Percentiles rank a stretch among this genome's conserved stretches.
Conservation (phyloP, 2,888 invertebrate genomes). For the Embidobia sp. region DNA sequence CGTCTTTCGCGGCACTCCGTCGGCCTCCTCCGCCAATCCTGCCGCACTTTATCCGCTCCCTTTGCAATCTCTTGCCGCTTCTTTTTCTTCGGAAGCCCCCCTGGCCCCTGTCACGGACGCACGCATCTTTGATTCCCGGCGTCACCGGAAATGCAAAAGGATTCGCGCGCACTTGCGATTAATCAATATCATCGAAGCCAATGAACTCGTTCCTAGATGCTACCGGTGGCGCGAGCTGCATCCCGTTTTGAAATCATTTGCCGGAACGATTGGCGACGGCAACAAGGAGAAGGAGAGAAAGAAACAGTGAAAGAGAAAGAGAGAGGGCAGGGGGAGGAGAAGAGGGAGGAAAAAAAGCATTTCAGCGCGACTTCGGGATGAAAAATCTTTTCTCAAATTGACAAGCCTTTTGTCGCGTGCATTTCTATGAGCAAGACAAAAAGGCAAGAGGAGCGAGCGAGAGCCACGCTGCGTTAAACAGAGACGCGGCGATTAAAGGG, state of each 20-base stretch:
- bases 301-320: background rate
- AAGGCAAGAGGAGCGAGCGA: constrained; percentile 56
- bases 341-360: constrained; percentile 7
- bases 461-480: constrained; percentile 38
- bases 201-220: constrained; percentile 50
- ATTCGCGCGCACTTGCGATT: constrained; percentile 57
- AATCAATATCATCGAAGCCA: constrained; percentile 60
- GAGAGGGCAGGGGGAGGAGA: too few species aligned
- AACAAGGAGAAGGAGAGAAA: background rate
- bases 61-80: constrained; percentile 62
- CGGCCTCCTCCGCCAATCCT: constrained; percentile 61
- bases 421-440: constrained; percentile 46
- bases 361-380: constrained; percentile 53
- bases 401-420: constrained; percentile 63
- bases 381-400: constrained; percentile 63
- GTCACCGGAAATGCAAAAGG: constrained; percentile 62
- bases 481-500: constrained; percentile 66
- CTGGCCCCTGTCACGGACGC: constrained; percentile 46
- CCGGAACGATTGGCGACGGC: constrained; percentile 13
- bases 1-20: constrained; percentile 71
- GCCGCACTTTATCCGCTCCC: constrained; percentile 57
- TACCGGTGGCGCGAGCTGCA: constrained; percentile 29
- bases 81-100: constrained; percentile 49
- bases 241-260: constrained; percentile 40
- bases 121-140: constrained; percentile 60